Evolutionary conservation across 2,888 invertebrate genomes (phyloP).

Genomic region (Notocelia uddmanniana): DNA sequence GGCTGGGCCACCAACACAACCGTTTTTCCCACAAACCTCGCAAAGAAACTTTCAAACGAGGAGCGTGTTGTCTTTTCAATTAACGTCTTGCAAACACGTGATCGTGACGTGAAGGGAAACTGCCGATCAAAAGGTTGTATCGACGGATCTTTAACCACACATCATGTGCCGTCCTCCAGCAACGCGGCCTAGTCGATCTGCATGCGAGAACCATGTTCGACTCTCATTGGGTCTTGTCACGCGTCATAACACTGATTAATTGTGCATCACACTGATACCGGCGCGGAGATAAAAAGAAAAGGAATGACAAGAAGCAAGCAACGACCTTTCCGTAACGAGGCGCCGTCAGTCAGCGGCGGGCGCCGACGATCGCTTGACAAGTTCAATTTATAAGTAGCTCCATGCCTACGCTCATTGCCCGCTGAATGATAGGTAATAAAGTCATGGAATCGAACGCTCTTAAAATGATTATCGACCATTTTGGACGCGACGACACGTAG

Average conservation of each 20-base stretch:
- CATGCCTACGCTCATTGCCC: slow-evolving; percentile 60
- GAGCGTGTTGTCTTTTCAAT: slow-evolving; percentile 44
- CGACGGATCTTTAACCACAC: neutral
- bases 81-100: slow-evolving; percentile 41
- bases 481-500: neutral
- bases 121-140: slow-evolving; percentile 6
- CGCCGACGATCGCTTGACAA: slow-evolving; percentile 64
- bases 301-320: slow-evolving; percentile 65
- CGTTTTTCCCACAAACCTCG: slow-evolving; percentile 19
- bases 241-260: slow-evolving; percentile 82
- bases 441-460: slow-evolving; percentile 53
- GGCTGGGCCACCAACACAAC: slow-evolving; percentile 35
- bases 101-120: slow-evolving; percentile 37
- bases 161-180: neutral
- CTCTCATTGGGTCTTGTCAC: slow-evolving; percentile 77
- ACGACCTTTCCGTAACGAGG: slow-evolving; percentile 81
- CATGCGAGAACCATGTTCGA: slow-evolving; percentile 55
- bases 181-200: slow-evolving; percentile 53
- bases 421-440: slow-evolving; percentile 66
- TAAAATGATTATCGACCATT: slow-evolving; percentile 49
- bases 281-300: slow-evolving; percentile 62
- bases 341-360: slow-evolving; percentile 70
- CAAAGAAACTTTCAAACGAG: slow-evolving; percentile 26
- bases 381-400: slow-evolving; percentile 76
- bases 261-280: slow-evolving; percentile 65